Conservation (phyloP, 2,113 vertebrate species). For the Neodon shergylaensis region DNA sequence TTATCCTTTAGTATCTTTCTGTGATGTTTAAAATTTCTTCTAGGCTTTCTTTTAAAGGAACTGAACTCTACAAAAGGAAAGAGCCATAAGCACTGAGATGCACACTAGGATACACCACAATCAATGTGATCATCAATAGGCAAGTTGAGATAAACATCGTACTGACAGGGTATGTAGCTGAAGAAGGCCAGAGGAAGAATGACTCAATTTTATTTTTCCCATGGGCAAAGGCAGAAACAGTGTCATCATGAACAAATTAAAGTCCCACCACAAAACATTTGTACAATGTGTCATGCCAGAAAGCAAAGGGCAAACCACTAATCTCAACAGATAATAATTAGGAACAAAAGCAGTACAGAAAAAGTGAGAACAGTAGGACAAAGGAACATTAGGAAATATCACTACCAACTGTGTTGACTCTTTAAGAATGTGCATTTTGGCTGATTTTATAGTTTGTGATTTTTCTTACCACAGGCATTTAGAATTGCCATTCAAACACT, state of each 20-base stretch:
- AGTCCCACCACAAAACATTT: constrained; percentile 69
- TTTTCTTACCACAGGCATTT: constrained; percentile 68
- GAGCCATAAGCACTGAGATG: constrained; percentile 69
- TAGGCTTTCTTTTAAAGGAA: constrained; percentile 71
- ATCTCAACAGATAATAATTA: constrained; percentile 67
- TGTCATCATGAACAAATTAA: constrained; percentile 77
- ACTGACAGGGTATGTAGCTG: constrained; percentile 74
- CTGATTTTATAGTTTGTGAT: constrained; percentile 70
- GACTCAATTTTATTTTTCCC: constrained; percentile 82
- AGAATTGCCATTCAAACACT: constrained; percentile 61
- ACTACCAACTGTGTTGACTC: constrained; percentile 52
- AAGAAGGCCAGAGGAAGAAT: constrained; percentile 75
- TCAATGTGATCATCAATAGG: constrained; percentile 82
- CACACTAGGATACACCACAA: constrained; percentile 78
- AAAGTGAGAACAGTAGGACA: constrained; percentile 29
- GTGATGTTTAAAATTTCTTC: constrained; percentile 46
- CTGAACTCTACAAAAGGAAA: constrained; percentile 73
- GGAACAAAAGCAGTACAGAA: background rate
- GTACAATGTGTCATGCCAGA: constrained; percentile 71
- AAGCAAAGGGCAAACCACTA: constrained; percentile 74
- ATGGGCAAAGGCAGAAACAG: constrained; percentile 80
- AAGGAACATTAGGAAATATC: constrained; percentile 58
- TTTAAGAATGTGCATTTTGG: constrained; percentile 61
- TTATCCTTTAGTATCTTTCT: constrained; percentile 33
- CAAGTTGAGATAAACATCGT: constrained; percentile 75